A percentile compares a stretch with the other conserved stretches of the same genome.
phyloP scores from a whole-genome alignment of 1,140 invertebrate genomes.

The Cardiocondyla obscurior region DNA sequence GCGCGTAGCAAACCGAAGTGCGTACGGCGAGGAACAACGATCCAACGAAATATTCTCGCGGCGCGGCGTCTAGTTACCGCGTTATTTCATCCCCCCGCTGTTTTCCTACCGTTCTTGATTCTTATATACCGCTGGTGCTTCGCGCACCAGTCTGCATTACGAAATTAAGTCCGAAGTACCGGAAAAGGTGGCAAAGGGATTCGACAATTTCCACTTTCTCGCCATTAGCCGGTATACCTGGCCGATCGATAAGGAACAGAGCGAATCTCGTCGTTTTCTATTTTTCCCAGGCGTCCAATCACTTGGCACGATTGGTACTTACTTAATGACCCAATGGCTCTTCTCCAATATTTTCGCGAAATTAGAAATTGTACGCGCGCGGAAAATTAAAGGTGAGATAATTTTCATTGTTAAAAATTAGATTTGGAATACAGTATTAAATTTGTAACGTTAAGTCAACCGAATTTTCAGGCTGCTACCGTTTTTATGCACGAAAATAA shows the following conservation, averaged over 20 bases:
- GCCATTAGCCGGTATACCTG: slow-evolving; percentile 51
- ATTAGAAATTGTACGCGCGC: slow-evolving; percentile 28
- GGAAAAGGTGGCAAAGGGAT: slow-evolving; percentile 16
- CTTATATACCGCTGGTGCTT: slow-evolving; percentile 36
- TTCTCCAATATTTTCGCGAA: slow-evolving; percentile 43
- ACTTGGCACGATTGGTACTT: slow-evolving; percentile 51
- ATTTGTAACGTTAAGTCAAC: too few species aligned
- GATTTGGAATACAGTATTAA: too few species aligned
- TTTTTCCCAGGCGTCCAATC: slow-evolving; percentile 43
- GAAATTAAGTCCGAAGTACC: slow-evolving; percentile 65
- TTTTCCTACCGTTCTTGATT: slow-evolving; percentile 38
- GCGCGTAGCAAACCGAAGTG: slow-evolving; percentile 14
- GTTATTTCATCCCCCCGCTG: slow-evolving; percentile 10
- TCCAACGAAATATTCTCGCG: slow-evolving; percentile 44
- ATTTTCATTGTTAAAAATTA: not conserved
- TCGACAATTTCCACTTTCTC: slow-evolving; percentile 52
- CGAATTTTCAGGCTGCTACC: too few species aligned
- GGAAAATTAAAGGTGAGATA: not conserved
- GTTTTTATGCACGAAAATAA: too few species aligned
- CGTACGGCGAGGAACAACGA: slow-evolving; percentile 30
- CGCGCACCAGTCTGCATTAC: slow-evolving; percentile 62
- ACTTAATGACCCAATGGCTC: slow-evolving; percentile 45
- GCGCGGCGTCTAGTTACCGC: slow-evolving; percentile 23
- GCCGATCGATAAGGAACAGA: slow-evolving; percentile 48
- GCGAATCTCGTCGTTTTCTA: slow-evolving; percentile 28